Evolutionary conservation across 2,113 vertebrate species (phyloP).

Genomic region (Nycticebus coucang): DNA sequence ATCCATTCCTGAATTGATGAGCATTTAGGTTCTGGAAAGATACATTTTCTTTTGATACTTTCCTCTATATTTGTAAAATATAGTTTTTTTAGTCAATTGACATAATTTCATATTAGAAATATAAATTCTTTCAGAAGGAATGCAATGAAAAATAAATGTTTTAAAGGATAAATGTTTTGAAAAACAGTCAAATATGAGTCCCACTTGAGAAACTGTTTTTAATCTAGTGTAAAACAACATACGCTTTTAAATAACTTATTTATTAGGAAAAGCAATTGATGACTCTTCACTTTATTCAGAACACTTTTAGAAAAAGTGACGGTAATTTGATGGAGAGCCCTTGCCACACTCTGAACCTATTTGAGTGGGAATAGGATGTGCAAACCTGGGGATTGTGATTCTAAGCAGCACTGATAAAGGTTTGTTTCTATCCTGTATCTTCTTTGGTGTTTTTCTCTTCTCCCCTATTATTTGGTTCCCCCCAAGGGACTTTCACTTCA

Average conservation of each 20-base stretch:
- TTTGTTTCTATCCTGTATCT: not conserved
- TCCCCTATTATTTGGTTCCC: not conserved
- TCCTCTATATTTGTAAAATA: not conserved
- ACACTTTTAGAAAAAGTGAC: not conserved
- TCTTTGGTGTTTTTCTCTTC: not conserved
- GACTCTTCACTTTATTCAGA: not conserved
- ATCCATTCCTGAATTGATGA: too few species aligned
- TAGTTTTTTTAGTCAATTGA: not conserved
- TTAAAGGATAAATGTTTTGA: not conserved
- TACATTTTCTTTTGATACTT: not conserved
- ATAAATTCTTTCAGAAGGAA: not conserved
- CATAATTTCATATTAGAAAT: not conserved
- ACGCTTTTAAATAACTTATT: not conserved
- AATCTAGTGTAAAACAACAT: not conserved
- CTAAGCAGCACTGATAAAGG: fast-evolving
- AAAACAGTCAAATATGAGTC: not conserved
- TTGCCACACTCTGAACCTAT: not conserved
- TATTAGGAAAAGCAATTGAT: not conserved
- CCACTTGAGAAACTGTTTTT: not conserved
- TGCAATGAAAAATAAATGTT: not conserved
- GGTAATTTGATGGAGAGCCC: not conserved
- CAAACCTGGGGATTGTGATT: not conserved
- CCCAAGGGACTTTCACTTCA: not conserved
- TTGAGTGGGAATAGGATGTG: not conserved
- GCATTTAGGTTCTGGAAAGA: too few species aligned